phyloP scores from a whole-genome alignment of 2,113 vertebrate species.

The Reinhardtius hippoglossoides region DNA sequence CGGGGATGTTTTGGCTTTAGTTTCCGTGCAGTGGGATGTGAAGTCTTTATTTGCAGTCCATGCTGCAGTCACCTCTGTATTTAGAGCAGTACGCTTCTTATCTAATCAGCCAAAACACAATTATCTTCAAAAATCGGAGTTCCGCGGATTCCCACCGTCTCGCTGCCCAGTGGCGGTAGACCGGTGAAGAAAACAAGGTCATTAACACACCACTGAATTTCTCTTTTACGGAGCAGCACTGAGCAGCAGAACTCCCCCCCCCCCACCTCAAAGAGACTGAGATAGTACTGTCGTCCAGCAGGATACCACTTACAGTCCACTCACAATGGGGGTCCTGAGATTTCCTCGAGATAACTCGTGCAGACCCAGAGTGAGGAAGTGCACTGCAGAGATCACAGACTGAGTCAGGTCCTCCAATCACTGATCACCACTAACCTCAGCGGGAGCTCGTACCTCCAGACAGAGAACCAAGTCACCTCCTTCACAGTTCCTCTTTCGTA shows the following conservation, averaged over 20 bases:
- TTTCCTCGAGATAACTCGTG: slow-evolving; percentile 39
- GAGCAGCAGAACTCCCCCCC: slow-evolving; percentile 29
- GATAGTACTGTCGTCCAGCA: slow-evolving; percentile 14
- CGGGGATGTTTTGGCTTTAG: too few species aligned
- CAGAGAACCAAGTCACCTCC: neutral
- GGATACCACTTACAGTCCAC: slow-evolving; percentile 69
- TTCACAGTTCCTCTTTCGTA: neutral
- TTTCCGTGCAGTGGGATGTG: too few species aligned
- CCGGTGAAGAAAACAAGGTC: slow-evolving; percentile 6
- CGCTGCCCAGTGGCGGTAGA: neutral
- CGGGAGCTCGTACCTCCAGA: neutral
- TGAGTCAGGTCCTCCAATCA: slow-evolving; percentile 13
- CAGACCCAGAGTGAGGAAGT: slow-evolving; percentile 6
- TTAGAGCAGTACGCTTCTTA: neutral
- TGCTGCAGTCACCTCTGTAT: neutral
- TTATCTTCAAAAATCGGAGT: slow-evolving; percentile 6
- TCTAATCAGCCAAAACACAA: neutral
- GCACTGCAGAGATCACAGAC: slow-evolving; percentile 44
- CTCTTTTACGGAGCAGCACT: neutral
- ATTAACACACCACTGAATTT: neutral
- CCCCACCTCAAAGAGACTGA: slow-evolving; percentile 40
- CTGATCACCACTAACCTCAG: neutral
- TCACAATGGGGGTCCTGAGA: slow-evolving; percentile 51
- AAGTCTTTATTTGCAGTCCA: too few species aligned
- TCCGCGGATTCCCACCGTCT: neutral